Percentiles rank a stretch among this genome's conserved stretches.
These are phyloP conservation scores for Plusia festucae DNA, from an alignment of 2,888 invertebrate species.

Conservation along the genomic window DNA sequence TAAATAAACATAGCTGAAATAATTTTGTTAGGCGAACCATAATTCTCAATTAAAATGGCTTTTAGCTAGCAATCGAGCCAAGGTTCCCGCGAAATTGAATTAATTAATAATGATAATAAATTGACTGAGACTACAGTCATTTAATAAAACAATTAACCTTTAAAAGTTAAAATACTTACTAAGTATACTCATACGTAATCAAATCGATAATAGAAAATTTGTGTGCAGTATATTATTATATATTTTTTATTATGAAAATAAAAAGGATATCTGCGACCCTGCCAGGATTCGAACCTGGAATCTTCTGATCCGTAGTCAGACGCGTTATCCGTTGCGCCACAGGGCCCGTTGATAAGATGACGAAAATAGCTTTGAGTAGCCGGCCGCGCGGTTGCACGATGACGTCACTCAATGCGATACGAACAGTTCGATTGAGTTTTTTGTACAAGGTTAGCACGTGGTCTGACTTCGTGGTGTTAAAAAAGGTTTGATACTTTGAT, in stretches of 20 bases:
- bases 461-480: background rate
- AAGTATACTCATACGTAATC: too few relatives aligned
- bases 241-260: conserved; percentile 6
- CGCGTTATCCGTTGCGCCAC: conserved; percentile 92
- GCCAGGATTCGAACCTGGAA: conserved; percentile 92
- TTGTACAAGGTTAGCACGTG: conserved; percentile 7
- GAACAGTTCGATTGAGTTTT: background rate
- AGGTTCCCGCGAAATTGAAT: conserved; percentile 29
- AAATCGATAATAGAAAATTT: too few relatives aligned
- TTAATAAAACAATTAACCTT: conserved; percentile 44
- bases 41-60: conserved; percentile 12
- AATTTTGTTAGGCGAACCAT: conserved; percentile 2
- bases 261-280: conserved; percentile 79
- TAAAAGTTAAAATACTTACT: too few relatives aligned
- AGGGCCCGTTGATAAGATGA: conserved; percentile 73
- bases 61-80: conserved; percentile 22
- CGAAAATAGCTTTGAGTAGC: conserved; percentile 50
- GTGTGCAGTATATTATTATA: too few relatives aligned
- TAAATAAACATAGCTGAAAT: background rate
- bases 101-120: conserved; percentile 33
- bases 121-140: conserved; percentile 19
- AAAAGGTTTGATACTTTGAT: too few relatives aligned
- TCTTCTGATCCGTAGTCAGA: conserved; percentile 93
- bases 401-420: conserved; percentile 28
- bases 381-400: background rate